Evolutionary conservation across 2,888 invertebrate genomes (phyloP).

Genomic region (Platycheirus albimanus): DNA sequence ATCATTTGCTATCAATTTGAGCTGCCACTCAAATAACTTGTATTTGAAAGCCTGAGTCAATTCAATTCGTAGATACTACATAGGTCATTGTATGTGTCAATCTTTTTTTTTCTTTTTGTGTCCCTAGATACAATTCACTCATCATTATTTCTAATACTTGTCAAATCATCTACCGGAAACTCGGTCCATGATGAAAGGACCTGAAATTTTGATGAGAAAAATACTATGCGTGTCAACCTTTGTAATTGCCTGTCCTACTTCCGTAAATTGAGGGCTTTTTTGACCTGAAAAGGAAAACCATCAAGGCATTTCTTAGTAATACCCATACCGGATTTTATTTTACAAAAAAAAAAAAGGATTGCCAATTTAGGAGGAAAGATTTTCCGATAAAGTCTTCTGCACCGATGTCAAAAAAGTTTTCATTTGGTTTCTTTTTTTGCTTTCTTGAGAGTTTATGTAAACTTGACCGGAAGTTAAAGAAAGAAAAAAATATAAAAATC

Average conservation of each 20-base stretch:
- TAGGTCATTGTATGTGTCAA: neutral
- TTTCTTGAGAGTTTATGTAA: neutral
- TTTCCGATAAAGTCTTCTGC: conserved; percentile 22
- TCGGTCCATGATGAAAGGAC: conserved; percentile 27
- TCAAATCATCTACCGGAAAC: conserved; percentile 16
- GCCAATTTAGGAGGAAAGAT: conserved; percentile 6
- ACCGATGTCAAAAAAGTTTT: conserved; percentile 47
- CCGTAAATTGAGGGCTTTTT: conserved; percentile 6
- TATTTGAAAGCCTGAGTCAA: no score
- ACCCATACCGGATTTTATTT: conserved; percentile 21
- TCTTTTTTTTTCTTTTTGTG: neutral
- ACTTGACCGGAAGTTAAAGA: conserved; percentile 34
- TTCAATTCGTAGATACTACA: no score
- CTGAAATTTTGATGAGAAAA: neutral
- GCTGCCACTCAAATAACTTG: conserved; percentile 13
- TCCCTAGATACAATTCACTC: neutral
- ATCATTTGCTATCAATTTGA: conserved; percentile 30
- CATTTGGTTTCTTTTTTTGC: conserved; percentile 40
- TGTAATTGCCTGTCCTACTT: neutral
- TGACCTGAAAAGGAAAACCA: conserved; percentile 31
- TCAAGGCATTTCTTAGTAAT: conserved; percentile 6
- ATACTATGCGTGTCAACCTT: conserved; percentile 26
- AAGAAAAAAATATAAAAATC: neutral
- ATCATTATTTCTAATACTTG: neutral
- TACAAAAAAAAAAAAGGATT: neutral